Evolutionary conservation across 2,113 vertebrate genomes (phyloP), one percentile per base, ranked within the genome.

Genomic region (Mesoclemmys tuberculata): DNA sequence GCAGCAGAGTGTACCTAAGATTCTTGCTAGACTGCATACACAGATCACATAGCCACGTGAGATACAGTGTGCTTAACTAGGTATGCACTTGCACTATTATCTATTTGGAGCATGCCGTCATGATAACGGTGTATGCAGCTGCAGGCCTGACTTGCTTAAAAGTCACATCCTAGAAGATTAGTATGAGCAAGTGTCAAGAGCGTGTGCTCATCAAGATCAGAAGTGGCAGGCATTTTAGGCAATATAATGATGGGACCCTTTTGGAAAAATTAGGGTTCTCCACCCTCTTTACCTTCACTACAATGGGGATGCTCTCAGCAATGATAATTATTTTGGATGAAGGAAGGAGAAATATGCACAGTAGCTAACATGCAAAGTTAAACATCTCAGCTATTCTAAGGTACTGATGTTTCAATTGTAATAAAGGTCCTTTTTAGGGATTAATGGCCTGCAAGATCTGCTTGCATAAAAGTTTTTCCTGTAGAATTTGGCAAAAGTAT

Each of bases 31-130:
- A 58, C 56, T 58, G 26, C 29, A 61, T 1, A 10, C 85, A 87
- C 1, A 0, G 6, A 84, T 11, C 44, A 61, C 61, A 31, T 8
- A 14, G 10, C 64, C 11, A 44, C 52, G 55, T 31, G 4, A 21
- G 64, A n/a, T 44, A n/a, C n/a, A 16, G 27, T 29, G 44, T 6
- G 5, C 6, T 51, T 85, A 27, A 78, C 35, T n/a, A 87, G 18
- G 24, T 12, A 58, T 58, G 68, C 5, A 74, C 19, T 27, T 58
- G 56, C 56, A 21, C 68, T 41, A 9, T 10, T 74, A 22, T 8
- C n/a, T 74, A 74, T 38, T 24, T n/a, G 22, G 64, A 71, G 64
- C 35, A 71, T 74, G 38, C 68, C 41, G 5, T 24, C n/a, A 74
- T 74, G 68, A 41, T 74, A 71, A 24, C 21, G 24, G 35, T 74